Evolutionary conservation across 1,140 invertebrate species (phyloP).

Genomic region (Drosophila paulistorum): DNA sequence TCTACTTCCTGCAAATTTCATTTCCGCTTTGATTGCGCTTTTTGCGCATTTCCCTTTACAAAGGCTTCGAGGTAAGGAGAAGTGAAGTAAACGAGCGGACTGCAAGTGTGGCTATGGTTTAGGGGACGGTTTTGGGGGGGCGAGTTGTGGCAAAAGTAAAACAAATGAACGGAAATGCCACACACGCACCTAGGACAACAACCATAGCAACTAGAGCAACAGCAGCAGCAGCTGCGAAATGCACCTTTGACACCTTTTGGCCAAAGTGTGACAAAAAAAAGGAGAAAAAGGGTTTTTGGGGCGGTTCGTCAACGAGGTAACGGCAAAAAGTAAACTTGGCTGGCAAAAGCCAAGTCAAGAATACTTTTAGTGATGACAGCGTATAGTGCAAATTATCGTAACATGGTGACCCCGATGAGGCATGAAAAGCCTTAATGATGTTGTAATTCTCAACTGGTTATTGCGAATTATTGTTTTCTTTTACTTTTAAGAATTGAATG

Average conservation of each 20-base stretch:
- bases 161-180: slow-evolving; percentile 81
- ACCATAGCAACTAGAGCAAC: slow-evolving; percentile 44
- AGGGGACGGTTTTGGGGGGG: background rate
- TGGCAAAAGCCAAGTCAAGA: slow-evolving; percentile 16
- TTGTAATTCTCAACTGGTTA: no score
- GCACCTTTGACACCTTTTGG: slow-evolving; percentile 79
- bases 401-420: background rate
- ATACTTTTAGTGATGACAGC: slow-evolving; percentile 34
- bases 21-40: slow-evolving; percentile 81
- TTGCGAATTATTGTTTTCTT: no score
- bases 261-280: slow-evolving; percentile 71
- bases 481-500: no score
- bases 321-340: slow-evolving; percentile 15
- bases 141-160: slow-evolving; percentile 68
- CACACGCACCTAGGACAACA: slow-evolving; percentile 66
- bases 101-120: background rate
- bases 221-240: slow-evolving; percentile 38
- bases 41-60: slow-evolving; percentile 64
- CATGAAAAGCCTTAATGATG: no score
- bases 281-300: background rate
- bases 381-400: slow-evolving; percentile 5
- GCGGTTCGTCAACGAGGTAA: background rate
- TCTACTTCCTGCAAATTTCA: slow-evolving; percentile 78
- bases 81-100: slow-evolving; percentile 11
- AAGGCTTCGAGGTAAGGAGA: background rate